These are phyloP conservation scores for Tridacna crocea DNA, from an alignment of 2,888 invertebrate species.

Conservation along the genomic window DNA sequence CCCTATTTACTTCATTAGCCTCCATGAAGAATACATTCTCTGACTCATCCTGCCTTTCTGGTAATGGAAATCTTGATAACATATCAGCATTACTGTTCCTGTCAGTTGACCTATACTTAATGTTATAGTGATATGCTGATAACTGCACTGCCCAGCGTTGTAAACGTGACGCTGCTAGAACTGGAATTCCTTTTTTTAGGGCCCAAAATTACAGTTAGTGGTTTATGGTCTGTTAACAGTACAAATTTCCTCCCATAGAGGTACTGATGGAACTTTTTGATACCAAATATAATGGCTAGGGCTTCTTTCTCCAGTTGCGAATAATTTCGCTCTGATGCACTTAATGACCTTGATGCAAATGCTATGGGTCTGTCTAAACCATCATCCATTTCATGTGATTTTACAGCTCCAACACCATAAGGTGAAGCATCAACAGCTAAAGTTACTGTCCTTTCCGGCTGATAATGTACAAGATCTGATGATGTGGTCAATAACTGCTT, in stretches of 20 bases:
- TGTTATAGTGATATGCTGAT: no score
- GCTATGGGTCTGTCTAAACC: constrained; percentile 45
- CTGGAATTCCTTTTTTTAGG: background rate
- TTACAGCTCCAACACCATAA: constrained; percentile 79
- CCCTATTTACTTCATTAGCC: no score
- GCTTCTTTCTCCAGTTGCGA: constrained; percentile 66
- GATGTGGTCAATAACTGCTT: constrained; percentile 57
- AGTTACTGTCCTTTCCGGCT: constrained; percentile 71
- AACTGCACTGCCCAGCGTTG: no score
- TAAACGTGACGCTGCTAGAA: no score
- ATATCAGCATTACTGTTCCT: no score
- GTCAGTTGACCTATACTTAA: no score
- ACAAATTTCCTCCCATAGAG: constrained; percentile 52
- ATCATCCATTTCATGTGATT: constrained; percentile 52
- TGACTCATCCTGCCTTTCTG: no score
- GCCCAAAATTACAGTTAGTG: constrained; percentile 36
- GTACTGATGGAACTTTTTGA: constrained; percentile 66
- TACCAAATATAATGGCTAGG: constrained; percentile 59
- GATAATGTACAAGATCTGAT: constrained; percentile 75
- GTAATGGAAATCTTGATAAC: no score
- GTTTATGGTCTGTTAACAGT: constrained; percentile 45
- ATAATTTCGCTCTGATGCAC: constrained; percentile 61
- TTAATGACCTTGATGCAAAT: constrained; percentile 41
- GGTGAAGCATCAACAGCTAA: constrained; percentile 83
- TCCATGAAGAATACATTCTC: no score